Percentiles rank a stretch among this genome's conserved stretches.
These are phyloP conservation scores for Agelastica alni DNA, from an alignment of 2,888 invertebrate genomes.

Conservation along the genomic window DNA sequence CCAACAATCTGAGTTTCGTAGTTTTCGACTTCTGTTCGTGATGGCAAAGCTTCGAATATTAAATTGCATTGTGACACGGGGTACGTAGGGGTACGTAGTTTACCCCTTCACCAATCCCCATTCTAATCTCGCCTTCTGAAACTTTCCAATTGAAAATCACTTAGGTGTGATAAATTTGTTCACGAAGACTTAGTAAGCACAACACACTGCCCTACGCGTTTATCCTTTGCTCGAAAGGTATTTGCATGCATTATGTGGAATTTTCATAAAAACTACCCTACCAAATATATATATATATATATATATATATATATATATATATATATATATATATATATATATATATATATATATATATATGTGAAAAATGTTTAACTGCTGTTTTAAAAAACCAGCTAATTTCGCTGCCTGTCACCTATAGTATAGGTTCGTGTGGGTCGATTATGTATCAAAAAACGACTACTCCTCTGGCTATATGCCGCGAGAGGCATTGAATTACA, in stretches of 20 bases:
- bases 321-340: neutral
- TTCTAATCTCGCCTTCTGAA: constrained; percentile 3
- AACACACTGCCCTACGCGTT: no score
- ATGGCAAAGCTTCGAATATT: constrained; percentile 16
- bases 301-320: neutral
- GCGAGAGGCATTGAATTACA: no score
- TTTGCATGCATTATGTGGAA: no score
- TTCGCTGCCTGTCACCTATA: no score
- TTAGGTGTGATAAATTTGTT: constrained; percentile 16
- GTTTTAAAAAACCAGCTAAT: no score
- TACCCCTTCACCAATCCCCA: neutral
- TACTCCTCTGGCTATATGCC: no score
- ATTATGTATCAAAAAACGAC: no score
- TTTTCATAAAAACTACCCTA: no score
- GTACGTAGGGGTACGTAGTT: constrained; percentile 10
- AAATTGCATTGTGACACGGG: constrained; percentile 14
- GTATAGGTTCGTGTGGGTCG: no score
- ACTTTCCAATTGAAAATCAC: constrained; percentile 13
- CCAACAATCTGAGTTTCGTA: neutral
- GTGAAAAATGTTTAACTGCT: no score
- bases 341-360: neutral
- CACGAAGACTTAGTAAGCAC: neutral
- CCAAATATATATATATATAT: neutral
- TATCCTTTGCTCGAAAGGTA: no score
- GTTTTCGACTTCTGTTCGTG: constrained; percentile 15